A percentile compares a stretch with the other conserved stretches of the same genome.
Conservation (phyloP, 2,888 invertebrate genomes). For the Tipula helvola region DNA sequence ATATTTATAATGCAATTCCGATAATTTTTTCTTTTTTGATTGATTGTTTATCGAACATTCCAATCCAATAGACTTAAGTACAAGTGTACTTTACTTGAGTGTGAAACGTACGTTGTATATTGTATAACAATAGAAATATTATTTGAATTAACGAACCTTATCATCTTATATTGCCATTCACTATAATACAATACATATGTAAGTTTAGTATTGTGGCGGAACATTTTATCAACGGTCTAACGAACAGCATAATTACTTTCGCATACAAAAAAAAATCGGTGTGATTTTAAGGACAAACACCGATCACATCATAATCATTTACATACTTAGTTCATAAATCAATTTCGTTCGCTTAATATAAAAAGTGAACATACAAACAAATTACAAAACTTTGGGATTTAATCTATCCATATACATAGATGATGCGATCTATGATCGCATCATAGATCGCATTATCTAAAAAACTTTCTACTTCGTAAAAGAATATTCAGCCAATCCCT, state of each 20-base stretch:
- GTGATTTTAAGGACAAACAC: background rate
- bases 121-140: background rate
- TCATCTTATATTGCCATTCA: background rate
- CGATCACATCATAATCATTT: background rate
- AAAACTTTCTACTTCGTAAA: background rate
- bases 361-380: background rate
- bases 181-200: background rate
- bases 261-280: background rate
- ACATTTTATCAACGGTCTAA: background rate
- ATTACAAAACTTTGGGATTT: background rate
- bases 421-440: background rate
- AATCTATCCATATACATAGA: background rate
- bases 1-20: background rate
- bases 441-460: too few relatives aligned
- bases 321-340: background rate
- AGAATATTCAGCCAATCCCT: background rate
- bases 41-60: background rate
- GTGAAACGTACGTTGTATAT: background rate
- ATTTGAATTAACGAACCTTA: background rate
- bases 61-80: background rate
- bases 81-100: background rate
- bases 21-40: background rate
- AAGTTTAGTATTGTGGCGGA: background rate
- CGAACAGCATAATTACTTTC: background rate
- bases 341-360: background rate